These are phyloP conservation scores for Nannoperca obscura DNA, from an alignment of 2,797 vertebrate species.

Conservation along the genomic window DNA sequence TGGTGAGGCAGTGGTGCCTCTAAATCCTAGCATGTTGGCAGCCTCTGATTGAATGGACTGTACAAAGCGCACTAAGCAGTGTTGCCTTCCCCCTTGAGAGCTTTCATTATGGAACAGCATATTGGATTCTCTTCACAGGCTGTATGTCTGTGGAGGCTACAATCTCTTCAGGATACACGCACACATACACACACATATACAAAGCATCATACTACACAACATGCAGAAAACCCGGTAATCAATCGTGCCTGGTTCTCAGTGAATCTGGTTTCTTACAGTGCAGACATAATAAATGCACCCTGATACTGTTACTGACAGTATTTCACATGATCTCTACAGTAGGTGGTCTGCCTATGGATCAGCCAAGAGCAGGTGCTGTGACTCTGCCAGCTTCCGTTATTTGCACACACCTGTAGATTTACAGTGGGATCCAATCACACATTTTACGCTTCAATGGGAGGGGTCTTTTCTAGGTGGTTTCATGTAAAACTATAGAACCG, in stretches of 20 bases:
- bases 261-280: conserved; percentile 32
- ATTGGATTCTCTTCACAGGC: conserved; percentile 80
- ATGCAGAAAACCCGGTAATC: conserved; percentile 37
- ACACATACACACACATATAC: conserved; percentile 27
- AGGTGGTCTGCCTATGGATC: not conserved
- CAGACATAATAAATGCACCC: conserved; percentile 13
- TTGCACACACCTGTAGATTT: conserved; percentile 6
- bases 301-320: conserved; percentile 17
- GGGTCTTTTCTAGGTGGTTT: not conserved
- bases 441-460: not conserved
- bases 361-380: not conserved
- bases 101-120: conserved; percentile 84
- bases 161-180: conserved; percentile 48
- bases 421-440: not conserved
- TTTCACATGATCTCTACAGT: conserved; percentile 16
- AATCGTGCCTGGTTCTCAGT: conserved; percentile 42
- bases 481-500: not conserved
- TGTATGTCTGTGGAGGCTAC: conserved; percentile 64
- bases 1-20: conserved; percentile 47
- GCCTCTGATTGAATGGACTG: conserved; percentile 80
- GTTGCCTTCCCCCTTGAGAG: conserved; percentile 78
- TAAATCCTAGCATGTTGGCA: conserved; percentile 80
- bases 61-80: conserved; percentile 82
- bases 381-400: not conserved
- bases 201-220: conserved; percentile 31